Conservation (phyloP, 2,888 invertebrate species). For the Glaucopsyche alexis region DNA sequence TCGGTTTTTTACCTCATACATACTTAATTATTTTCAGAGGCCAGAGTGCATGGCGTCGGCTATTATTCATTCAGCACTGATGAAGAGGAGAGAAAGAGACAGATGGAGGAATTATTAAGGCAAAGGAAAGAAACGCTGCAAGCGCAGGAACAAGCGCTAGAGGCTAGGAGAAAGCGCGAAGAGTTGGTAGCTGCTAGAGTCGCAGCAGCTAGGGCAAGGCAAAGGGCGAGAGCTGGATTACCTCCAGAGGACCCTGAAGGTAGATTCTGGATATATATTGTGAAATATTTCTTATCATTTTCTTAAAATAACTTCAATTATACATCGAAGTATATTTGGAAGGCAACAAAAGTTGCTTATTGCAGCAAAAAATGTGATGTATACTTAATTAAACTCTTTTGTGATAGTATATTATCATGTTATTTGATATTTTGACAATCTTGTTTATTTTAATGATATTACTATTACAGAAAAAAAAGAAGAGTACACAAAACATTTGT, state of each 20-base stretch:
- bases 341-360: not conserved
- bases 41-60: conserved; percentile 94
- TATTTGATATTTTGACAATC: not conserved
- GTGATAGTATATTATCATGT: not conserved
- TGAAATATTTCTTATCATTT: no score
- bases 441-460: conserved; percentile 2
- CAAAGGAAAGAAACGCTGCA: conserved; percentile 85
- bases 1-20: not conserved
- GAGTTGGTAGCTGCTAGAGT: conserved; percentile 84
- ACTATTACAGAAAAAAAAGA: conserved; percentile 61
- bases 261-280: conserved; percentile 38
- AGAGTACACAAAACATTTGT: conserved; percentile 62
- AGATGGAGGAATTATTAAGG: conserved; percentile 88
- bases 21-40: conserved; percentile 80
- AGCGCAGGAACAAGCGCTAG: conserved; percentile 83
- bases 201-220: conserved; percentile 86
- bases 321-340: no score
- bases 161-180: conserved; percentile 81
- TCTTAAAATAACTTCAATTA: no score
- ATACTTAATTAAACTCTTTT: not conserved
- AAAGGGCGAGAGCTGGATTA: conserved; percentile 85
- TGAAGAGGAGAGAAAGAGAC: conserved; percentile 86
- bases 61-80: conserved; percentile 95
- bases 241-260: conserved; percentile 82
- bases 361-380: not conserved